These are phyloP conservation scores for Drosophila subsilvestris DNA, from an alignment of 2,888 invertebrate species.

Conservation along the genomic window DNA sequence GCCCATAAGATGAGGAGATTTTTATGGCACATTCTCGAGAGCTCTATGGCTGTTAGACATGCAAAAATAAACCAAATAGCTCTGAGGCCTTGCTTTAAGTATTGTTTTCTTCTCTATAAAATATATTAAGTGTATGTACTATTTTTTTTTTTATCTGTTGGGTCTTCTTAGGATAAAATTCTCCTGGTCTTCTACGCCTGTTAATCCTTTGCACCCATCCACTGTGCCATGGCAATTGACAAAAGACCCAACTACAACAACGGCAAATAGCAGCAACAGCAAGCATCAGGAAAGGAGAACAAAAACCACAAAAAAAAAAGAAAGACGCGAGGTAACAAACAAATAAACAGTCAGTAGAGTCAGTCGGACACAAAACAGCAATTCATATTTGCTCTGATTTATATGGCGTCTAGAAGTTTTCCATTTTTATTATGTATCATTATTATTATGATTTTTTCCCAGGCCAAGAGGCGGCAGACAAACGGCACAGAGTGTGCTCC, in stretches of 20 bases:
- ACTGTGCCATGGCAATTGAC: slow-evolving; percentile 63
- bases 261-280: slow-evolving; percentile 49
- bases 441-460: slow-evolving; percentile 76
- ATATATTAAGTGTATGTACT: no score
- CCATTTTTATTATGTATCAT: slow-evolving; percentile 79
- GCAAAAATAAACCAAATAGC: background rate
- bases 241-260: slow-evolving; percentile 56
- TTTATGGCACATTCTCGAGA: background rate
- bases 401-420: slow-evolving; percentile 80
- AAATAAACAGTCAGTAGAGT: slow-evolving; percentile 65
- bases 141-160: no score
- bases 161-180: no score
- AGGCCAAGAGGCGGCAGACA: slow-evolving; percentile 54
- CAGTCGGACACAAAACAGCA: slow-evolving; percentile 70
- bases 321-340: slow-evolving; percentile 42
- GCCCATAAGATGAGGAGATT: background rate
- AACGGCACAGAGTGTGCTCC: slow-evolving; percentile 7
- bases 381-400: slow-evolving; percentile 80
- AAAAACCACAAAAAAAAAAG: slow-evolving; percentile 31
- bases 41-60: background rate
- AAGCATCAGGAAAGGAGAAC: slow-evolving; percentile 11
- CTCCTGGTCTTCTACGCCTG: no score
- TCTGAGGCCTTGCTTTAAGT: no score
- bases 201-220: background rate
- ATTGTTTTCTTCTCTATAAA: no score